These are phyloP conservation scores for Ylistrum balloti DNA, from an alignment of 1,140 invertebrate species.

Conservation along the genomic window DNA sequence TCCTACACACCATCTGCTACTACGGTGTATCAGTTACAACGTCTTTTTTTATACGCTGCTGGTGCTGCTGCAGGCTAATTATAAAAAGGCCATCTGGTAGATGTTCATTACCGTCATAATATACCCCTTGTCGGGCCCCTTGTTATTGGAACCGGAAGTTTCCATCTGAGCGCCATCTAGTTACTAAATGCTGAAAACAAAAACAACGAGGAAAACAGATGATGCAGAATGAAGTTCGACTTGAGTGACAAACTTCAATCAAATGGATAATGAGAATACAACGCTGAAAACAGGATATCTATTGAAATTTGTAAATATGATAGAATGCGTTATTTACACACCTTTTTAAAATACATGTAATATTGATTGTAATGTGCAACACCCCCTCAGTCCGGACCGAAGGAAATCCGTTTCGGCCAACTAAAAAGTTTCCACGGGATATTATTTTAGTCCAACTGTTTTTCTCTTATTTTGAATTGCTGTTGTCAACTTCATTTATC, in stretches of 20 bases:
- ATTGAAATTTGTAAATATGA: conserved; percentile 1
- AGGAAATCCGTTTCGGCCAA: neutral
- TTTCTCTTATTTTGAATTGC: too few relatives aligned
- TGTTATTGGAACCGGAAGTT: conserved; percentile 9
- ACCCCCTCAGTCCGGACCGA: neutral
- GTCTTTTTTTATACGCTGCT: neutral
- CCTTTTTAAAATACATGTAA: neutral
- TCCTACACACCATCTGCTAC: neutral
- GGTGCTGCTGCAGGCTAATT: neutral
- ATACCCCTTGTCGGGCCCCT: neutral
- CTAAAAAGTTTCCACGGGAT: neutral
- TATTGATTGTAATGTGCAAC: neutral
- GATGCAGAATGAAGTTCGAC: conserved; percentile 24
- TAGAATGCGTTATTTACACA: neutral
- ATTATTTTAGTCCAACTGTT: too few relatives aligned
- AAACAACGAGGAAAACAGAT: conserved; percentile 34
- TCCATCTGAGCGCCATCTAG: conserved; percentile 12
- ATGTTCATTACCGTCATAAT: neutral
- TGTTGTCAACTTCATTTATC: too few relatives aligned
- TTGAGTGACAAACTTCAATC: neutral
- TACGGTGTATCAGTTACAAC: neutral
- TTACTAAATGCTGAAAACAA: conserved; percentile 23
- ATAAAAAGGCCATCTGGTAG: conserved; percentile 19
- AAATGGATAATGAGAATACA: conserved; percentile 22
- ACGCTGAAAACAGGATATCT: conserved; percentile 15